Evolutionary conservation across 1,140 invertebrate genomes (phyloP), one percentile per base, ranked within the genome.

Genomic region (Cydia amplana): DNA sequence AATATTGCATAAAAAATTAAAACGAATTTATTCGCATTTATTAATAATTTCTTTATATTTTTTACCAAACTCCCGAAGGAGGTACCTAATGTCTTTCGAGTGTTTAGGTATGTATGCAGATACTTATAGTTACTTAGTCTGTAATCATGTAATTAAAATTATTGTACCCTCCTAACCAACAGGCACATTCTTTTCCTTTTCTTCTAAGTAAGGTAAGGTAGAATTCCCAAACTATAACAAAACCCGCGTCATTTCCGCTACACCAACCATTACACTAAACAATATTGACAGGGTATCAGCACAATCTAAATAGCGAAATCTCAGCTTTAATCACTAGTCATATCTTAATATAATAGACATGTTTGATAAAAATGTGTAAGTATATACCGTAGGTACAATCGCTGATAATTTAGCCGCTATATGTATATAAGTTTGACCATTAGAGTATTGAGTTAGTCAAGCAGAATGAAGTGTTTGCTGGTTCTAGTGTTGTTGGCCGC

Each of bases 371-470:
- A 16, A 14, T 46, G 43, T 46, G 40, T 43, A 65, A 5, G 32
- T 36, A 60, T 20, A 23, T 18, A 4, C 55, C 6, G 4, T 9
- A 60, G 20, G 55, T 60, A 18, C 28, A 67, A 16, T 10, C 28
- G 14, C n/a, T 36, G 65, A 70, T 70, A 70, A 70, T 36, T 18
- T 67, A 32, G 16, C 64, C 18, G 32, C 28, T n/a, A 20, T 70
- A 25, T 25, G 25, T 32, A 70, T 70, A 43, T 70, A 70, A 70
- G n/a, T 70, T 36, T 36, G 63, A 6, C 32, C n/a, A 70, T 4
- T 70, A 32, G 16, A 55, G 25, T 74, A 28, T 23, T 28, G 18
- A 14, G 88, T 25, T 91, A 4, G 84, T 74, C 43, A 90, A 87
- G 79, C 87, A 78, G 36, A 73, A 79, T 74, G 80, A 77, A 75